Conservation (phyloP, 1,140 invertebrate genomes). For the Micrasema longulum region DNA sequence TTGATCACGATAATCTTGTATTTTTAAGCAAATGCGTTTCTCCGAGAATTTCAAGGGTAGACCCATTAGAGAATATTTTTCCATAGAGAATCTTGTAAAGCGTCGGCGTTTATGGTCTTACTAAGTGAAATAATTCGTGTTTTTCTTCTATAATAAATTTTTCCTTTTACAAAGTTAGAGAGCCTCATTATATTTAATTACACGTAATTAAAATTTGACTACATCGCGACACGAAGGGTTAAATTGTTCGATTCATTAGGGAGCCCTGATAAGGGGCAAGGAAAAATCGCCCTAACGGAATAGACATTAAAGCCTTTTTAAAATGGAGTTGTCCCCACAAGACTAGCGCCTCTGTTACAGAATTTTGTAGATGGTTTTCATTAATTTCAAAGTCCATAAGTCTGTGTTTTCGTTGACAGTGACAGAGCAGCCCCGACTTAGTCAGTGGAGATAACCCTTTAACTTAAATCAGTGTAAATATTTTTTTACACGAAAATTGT, state of each 20-base stretch:
- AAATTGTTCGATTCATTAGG: conserved; percentile 29
- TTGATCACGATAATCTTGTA: too few species aligned
- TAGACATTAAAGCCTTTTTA: conserved; percentile 5
- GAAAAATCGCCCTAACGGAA: neutral
- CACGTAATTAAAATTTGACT: conserved; percentile 18
- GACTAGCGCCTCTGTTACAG: neutral
- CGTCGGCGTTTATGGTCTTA: too few species aligned
- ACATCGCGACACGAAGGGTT: conserved; percentile 16
- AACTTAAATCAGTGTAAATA: too few species aligned
- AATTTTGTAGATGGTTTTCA: neutral
- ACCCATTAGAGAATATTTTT: too few species aligned
- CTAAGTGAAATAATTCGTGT: too few species aligned
- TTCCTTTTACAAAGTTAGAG: neutral
- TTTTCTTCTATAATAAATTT: conserved; percentile 19
- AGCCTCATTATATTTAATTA: conserved; percentile 30
- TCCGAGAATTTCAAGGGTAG: too few species aligned
- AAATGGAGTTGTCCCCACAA: conserved; percentile 22
- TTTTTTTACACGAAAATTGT: too few species aligned
- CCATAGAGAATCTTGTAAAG: too few species aligned
- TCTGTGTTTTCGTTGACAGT: neutral
- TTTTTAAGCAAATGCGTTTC: too few species aligned
- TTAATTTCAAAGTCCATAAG: conserved; percentile 2
- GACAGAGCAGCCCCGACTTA: neutral
- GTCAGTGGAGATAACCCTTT: too few species aligned
- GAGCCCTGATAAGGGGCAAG: conserved; percentile 14